phyloP scores from a whole-genome alignment of 2,113 vertebrate species.

The Gallinago undulata region DNA sequence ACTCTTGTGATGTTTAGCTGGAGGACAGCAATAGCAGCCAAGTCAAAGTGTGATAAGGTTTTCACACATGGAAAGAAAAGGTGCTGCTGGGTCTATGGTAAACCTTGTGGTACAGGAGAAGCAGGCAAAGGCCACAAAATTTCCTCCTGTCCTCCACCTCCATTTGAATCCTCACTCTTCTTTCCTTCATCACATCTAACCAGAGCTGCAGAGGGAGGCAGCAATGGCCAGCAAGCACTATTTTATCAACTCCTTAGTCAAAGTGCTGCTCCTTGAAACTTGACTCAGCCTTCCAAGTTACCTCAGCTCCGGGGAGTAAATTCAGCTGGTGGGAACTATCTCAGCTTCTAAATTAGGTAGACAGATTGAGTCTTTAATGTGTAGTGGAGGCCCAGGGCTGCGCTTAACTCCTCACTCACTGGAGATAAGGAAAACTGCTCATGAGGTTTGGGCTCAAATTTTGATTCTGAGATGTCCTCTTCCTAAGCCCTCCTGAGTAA shows the following conservation, averaged over 20 bases:
- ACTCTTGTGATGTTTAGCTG: neutral
- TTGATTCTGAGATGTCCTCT: neutral
- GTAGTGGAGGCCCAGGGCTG: neutral
- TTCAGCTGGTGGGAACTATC: neutral
- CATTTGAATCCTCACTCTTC: neutral
- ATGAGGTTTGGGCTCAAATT: neutral
- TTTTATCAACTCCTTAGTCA: neutral
- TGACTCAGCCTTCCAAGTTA: slow-evolving; percentile 22
- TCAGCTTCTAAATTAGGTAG: slow-evolving; percentile 10
- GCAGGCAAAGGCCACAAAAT: neutral
- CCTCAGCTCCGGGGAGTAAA: slow-evolving; percentile 30
- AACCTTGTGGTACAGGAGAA: neutral
- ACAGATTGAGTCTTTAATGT: neutral
- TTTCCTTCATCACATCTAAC: neutral
- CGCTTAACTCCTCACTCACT: neutral
- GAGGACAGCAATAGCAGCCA: neutral
- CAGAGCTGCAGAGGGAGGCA: neutral
- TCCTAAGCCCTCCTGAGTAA: neutral
- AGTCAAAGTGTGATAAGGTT: neutral
- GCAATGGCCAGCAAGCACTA: neutral
- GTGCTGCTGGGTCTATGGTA: neutral
- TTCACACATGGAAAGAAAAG: neutral
- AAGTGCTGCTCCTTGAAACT: neutral
- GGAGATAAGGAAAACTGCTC: neutral
- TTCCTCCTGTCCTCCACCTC: neutral